Conservation (phyloP, 2,113 vertebrate species). For the Scalopus aquaticus region DNA sequence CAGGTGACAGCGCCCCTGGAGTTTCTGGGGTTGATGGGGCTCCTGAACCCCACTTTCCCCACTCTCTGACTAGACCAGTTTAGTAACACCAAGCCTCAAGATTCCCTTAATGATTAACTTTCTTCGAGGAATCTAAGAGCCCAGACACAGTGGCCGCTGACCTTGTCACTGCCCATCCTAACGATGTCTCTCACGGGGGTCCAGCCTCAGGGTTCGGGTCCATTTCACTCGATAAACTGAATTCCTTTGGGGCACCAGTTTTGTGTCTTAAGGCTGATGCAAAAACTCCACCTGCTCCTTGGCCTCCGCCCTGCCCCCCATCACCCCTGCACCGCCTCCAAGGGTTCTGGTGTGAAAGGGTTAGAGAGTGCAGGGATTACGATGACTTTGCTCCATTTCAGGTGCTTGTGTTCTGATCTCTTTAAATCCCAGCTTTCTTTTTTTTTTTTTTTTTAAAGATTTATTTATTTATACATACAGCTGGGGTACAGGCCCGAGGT, state of each 20-base stretch:
- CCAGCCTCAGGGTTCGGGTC: background rate
- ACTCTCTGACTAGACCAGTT: background rate
- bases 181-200: background rate
- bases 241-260: background rate
- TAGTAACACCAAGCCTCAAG: slow-evolving; percentile 24
- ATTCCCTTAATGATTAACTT: slow-evolving; percentile 23
- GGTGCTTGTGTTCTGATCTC: background rate
- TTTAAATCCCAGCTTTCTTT: background rate
- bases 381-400: slow-evolving; percentile 21
- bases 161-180: background rate
- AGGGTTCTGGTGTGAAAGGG: background rate
- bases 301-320: background rate
- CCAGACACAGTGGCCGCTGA: background rate
- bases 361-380: background rate
- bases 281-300: background rate
- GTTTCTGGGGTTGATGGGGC: background rate
- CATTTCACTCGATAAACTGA: background rate
- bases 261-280: background rate
- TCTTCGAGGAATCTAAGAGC: background rate
- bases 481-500: no score
- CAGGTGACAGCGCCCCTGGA: background rate
- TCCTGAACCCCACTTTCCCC: background rate
- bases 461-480: no score
- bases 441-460: no score
- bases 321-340: background rate